phyloP scores from a whole-genome alignment of 1,140 invertebrate genomes.

The Atta cephalotes region DNA sequence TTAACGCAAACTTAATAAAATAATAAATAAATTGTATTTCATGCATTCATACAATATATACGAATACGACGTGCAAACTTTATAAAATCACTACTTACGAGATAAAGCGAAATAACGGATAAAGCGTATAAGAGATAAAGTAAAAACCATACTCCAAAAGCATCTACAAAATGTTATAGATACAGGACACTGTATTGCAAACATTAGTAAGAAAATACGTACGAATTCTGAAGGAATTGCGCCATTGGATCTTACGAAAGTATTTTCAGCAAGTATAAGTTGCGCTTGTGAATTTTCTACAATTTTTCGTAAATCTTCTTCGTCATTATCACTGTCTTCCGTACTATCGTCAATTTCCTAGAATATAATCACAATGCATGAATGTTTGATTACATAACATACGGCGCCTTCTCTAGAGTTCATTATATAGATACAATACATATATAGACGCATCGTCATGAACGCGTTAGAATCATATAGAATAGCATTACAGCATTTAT shows the following conservation, averaged over 20 bases:
- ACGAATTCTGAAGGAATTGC: conserved; percentile 85
- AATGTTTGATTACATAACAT: neutral
- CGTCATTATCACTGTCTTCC: conserved; percentile 84
- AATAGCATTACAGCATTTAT: neutral
- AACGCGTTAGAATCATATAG: neutral
- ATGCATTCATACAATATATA: conserved; percentile 32
- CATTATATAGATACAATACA: conserved; percentile 6
- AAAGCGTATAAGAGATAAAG: conserved; percentile 27
- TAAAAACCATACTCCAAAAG: conserved; percentile 28
- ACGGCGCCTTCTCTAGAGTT: neutral
- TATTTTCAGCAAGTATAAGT: conserved; percentile 87
- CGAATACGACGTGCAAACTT: conserved; percentile 1
- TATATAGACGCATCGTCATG: neutral
- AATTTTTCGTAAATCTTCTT: conserved; percentile 88
- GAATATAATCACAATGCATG: conserved; percentile 34
- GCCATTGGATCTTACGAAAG: conserved; percentile 85
- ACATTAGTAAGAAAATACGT: conserved; percentile 78
- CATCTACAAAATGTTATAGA: conserved; percentile 25
- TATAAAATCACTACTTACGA: conserved; percentile 17
- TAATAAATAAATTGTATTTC: conserved; percentile 19
- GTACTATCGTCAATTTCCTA: conserved; percentile 75
- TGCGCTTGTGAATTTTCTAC: conserved; percentile 87
- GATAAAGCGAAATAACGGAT: conserved; percentile 5
- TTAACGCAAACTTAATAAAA: conserved; percentile 23
- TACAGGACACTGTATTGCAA: neutral